A percentile compares a stretch with the other conserved stretches of the same genome.
These are phyloP conservation scores for Acronicta psi DNA, from an alignment of 2,888 invertebrate species.

Conservation along the genomic window DNA sequence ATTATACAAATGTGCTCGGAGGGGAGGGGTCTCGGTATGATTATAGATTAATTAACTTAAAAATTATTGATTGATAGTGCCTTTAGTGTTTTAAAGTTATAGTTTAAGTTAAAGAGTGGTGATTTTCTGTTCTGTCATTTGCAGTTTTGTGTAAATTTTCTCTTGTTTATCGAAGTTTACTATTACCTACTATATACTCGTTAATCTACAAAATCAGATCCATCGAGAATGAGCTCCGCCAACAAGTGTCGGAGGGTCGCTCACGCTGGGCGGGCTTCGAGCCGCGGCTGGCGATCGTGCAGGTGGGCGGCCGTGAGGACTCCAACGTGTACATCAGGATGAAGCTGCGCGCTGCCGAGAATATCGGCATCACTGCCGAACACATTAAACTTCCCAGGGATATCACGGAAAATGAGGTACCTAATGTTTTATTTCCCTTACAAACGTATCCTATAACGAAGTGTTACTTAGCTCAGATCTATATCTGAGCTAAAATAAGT, in stretches of 20 bases:
- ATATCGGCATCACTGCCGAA: conserved; percentile 95
- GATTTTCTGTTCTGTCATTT: background rate
- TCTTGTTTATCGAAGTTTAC: background rate
- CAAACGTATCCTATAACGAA: no score
- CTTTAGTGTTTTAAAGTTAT: no score
- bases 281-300: conserved; percentile 96
- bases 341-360: conserved; percentile 97
- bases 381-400: conserved; percentile 94
- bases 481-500: no score
- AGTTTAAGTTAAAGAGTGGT: no score
- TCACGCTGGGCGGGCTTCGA: conserved; percentile 89
- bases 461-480: no score
- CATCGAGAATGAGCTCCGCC: conserved; percentile 91
- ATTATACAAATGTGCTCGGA: no score
- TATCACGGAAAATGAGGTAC: conserved; percentile 95
- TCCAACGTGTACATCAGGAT: conserved; percentile 99
- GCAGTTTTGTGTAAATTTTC: background rate
- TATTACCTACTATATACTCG: background rate
- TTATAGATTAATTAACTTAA: no score
- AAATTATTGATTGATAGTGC: no score
- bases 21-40: no score
- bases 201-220: conserved; percentile 85
- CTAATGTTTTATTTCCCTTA: background rate
- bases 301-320: conserved; percentile 98
- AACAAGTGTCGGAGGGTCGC: conserved; percentile 90